Base-by-base conservation (phyloP, 2,797 vertebrate genomes). In the Sebastiscus tertius region DNA sequence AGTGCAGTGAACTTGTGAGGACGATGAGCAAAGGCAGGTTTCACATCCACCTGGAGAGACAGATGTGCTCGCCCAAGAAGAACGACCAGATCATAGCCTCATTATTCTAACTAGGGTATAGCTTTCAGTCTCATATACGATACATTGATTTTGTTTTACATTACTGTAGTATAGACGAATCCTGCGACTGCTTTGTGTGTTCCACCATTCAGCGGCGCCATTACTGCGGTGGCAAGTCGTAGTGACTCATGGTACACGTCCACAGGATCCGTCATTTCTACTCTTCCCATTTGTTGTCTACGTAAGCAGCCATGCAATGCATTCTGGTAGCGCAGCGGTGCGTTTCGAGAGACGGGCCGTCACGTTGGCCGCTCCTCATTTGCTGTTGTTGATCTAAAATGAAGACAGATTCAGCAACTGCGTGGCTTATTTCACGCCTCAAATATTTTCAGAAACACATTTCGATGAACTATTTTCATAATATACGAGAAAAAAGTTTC, bases 1-100 rank as follows among this genome's bases (percentile, higher is more conserved):
- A 77, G 91, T 72, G 80, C 86, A 69, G 79, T 86, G 87, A 87
- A 90, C 84, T 78, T 55, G 68, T 12, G 84, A 83, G 83, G 89
- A 89, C 80, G 73, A 60, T 75, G 66, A 79, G 65, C 29, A 71
- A 77, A 39, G 27, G 73, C 75, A 89, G 82, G 81, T 73, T 87
- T 82, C 75, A 71, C 60, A 77, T 87, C 76, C 78, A 86, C 84
- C 86, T 87, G 88, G 83, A 87, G 69, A 88, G 76, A 85, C 83
- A 80, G 80, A 89, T 70, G 76, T 72, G 82, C 80, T 87, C 84
- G 63, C 20, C 72, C 65, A 70, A 84, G 86, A 85, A 73, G 62
- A 79, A 81, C 33, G 4, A 46, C 72, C 61, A 39, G 61, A 68
- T 79, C 58, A 72, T 20, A 77, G 36, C 64, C 66, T 84, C 77